Percentiles rank a stretch among this genome's conserved stretches.
These are phyloP conservation scores for Melanostoma mellinum DNA, from an alignment of 2,888 invertebrate species.

Conservation along the genomic window DNA sequence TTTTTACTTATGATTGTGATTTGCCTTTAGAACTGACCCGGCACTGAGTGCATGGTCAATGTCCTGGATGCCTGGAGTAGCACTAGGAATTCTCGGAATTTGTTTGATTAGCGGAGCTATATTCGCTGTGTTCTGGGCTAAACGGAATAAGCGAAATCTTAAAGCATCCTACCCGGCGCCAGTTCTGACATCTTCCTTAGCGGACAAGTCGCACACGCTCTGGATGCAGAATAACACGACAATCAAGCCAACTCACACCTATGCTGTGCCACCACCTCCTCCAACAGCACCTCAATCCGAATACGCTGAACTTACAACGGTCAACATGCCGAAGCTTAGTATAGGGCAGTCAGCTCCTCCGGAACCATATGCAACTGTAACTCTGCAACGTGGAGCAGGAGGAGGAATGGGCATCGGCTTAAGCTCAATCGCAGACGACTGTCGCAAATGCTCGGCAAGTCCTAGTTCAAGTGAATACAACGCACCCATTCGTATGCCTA, in stretches of 20 bases:
- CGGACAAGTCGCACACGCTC: slow-evolving; percentile 76
- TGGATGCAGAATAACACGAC: slow-evolving; percentile 76
- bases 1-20: too few species aligned
- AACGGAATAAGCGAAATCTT: slow-evolving; percentile 74
- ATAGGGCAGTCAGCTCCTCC: slow-evolving; percentile 74
- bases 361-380: slow-evolving; percentile 77
- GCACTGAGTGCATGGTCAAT: slow-evolving; percentile 74
- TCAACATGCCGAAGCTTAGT: slow-evolving; percentile 72
- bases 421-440: slow-evolving; percentile 82
- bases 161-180: slow-evolving; percentile 76
- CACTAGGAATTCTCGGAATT: slow-evolving; percentile 74
- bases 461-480: slow-evolving; percentile 84
- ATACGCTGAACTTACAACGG: slow-evolving; percentile 74
- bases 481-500: slow-evolving; percentile 81
- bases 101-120: slow-evolving; percentile 75
- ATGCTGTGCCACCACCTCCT: slow-evolving; percentile 72
- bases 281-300: slow-evolving; percentile 72
- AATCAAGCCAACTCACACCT: slow-evolving; percentile 75
- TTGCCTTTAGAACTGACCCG: slow-evolving; percentile 74
- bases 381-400: slow-evolving; percentile 73
- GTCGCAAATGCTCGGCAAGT: slow-evolving; percentile 83
- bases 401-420: slow-evolving; percentile 80
- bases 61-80: slow-evolving; percentile 76
- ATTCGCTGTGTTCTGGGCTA: slow-evolving; percentile 76
- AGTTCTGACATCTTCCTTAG: slow-evolving; percentile 73